phyloP scores from a whole-genome alignment of 2,888 invertebrate species.

The Chloromyia formosa region DNA sequence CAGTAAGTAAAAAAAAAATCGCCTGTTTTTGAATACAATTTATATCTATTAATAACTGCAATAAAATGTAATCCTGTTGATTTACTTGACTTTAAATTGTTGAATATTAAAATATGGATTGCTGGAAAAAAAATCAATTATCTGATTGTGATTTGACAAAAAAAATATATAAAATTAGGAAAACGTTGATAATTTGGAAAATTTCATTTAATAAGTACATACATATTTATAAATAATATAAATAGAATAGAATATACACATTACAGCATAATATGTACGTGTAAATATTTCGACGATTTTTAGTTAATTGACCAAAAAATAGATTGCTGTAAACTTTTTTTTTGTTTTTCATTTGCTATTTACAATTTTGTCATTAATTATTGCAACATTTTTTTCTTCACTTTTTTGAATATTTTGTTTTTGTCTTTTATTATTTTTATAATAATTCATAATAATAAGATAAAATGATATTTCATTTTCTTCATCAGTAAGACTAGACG shows the following conservation, averaged over 20 bases:
- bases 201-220: not conserved
- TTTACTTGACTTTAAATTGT: no score
- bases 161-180: no score
- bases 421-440: not conserved
- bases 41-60: no score
- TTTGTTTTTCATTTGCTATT: not conserved
- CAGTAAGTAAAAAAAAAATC: no score
- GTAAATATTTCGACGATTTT: not conserved
- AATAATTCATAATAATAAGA: not conserved
- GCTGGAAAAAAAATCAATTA: no score
- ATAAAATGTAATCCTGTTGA: no score
- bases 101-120: no score
- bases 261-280: not conserved
- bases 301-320: not conserved
- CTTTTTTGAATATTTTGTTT: not conserved
- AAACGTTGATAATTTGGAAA: no score
- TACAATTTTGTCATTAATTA: not conserved
- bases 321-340: not conserved
- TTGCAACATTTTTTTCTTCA: not conserved
- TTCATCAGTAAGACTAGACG: constrained; percentile 53
- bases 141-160: no score
- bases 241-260: constrained; percentile 18
- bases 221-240: constrained; percentile 33
- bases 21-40: no score
- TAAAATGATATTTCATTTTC: constrained; percentile 3